phyloP scores from a whole-genome alignment of 2,797 vertebrate species.

The Enoplosus armatus region DNA sequence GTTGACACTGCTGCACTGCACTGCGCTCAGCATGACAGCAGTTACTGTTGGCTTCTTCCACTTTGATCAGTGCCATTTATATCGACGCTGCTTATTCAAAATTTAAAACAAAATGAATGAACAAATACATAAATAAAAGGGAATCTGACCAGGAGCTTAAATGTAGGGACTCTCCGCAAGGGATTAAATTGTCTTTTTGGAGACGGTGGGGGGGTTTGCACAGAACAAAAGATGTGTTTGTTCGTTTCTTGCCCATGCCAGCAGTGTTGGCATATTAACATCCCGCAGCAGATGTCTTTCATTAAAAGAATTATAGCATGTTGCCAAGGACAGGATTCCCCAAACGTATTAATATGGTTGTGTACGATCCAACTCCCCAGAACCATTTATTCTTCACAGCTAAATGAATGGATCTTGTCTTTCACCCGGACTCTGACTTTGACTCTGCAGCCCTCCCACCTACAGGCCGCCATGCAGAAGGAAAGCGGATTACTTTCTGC shows the following conservation, averaged over 20 bases:
- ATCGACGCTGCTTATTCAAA: conserved; percentile 34
- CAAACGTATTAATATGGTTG: conserved; percentile 25
- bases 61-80: conserved; percentile 26
- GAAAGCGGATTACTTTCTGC: conserved; percentile 58
- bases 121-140: conserved; percentile 28
- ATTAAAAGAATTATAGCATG: conserved; percentile 24
- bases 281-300: conserved; percentile 45
- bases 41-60: conserved; percentile 44
- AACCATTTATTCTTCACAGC: conserved; percentile 44
- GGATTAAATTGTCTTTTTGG: conserved; percentile 27
- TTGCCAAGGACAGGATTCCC: conserved; percentile 53
- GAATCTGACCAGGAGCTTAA: conserved; percentile 15
- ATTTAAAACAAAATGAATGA: background rate
- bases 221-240: conserved; percentile 54
- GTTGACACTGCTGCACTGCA: conserved; percentile 43
- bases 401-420: conserved; percentile 46
- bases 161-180: conserved; percentile 7
- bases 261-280: conserved; percentile 25
- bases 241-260: conserved; percentile 29
- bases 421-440: conserved; percentile 33
- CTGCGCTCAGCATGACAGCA: conserved; percentile 44
- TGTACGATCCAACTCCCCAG: conserved; percentile 12
- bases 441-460: conserved; percentile 22
- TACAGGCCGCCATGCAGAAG: conserved; percentile 12
- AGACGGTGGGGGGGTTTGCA: background rate